Evolutionary conservation across 2,113 vertebrate species (phyloP), one percentile per base, ranked within the genome.

Genomic region (Nothocercus julius): DNA sequence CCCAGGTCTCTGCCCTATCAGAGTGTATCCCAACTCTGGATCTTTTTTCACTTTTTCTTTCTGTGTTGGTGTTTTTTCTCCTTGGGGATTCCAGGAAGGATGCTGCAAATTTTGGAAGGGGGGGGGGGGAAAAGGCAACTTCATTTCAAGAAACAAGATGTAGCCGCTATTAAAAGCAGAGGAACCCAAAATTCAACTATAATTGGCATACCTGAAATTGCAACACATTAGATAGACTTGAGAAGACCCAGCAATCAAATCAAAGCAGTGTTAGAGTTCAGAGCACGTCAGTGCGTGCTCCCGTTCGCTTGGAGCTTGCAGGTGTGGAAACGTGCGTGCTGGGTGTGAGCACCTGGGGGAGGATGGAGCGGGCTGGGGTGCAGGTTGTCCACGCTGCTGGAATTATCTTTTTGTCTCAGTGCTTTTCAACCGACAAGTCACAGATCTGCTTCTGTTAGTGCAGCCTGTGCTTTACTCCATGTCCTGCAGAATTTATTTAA

Each of bases 381-480:
- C 24, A 5, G 0, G 0, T 30, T 68, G 44, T n/a, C 2, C 0
- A 2, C 14, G 8, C 20, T 32, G 68, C 61, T 63, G 13, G 21
- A 67, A 56, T 54, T 34, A 5, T 11, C 0, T 5, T 1, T 20
- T 70, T 4, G 3, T 11, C 32, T 11, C 14, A 3, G 69, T 54
- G 67, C n/a, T 18, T 91, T 67, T 27, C 18, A 70, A 30, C 69
- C 75, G 89, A 22, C 30, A 40, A 5, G 12, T 18, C 58, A 45
- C 59, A 69, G 47, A 66, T 69, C 44, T 13, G 1, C 5, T 25
- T 51, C 69, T 68, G 74, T 74, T 90, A 0, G 81, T 61, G 74
- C 86, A 86, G 90, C 92, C 38, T 11, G 17, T 0, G 0, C 69
- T 34, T 28, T 22, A 6, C 17, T 51, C 32, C 62, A 32, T 45